phyloP scores from a whole-genome alignment of 2,113 vertebrate genomes.

The Maccullochella peelii region DNA sequence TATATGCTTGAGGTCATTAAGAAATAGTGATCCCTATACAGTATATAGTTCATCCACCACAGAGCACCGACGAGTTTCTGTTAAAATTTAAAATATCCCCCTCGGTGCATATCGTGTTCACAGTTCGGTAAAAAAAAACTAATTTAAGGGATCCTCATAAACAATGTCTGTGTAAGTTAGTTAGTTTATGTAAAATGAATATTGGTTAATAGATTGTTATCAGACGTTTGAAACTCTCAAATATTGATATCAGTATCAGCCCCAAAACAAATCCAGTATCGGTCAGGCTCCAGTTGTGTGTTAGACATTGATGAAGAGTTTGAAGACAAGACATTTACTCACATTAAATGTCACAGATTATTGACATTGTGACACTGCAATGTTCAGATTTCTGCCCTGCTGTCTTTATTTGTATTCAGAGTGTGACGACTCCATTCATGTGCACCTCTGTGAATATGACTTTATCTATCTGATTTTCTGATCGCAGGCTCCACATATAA shows the following conservation, averaged over 20 bases:
- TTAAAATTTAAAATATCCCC: background rate
- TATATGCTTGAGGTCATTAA: background rate
- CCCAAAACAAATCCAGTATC: background rate
- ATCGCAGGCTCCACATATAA: slow-evolving; percentile 23
- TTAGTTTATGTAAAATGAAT: background rate
- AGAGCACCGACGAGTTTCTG: background rate
- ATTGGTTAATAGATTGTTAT: background rate
- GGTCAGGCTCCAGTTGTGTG: background rate
- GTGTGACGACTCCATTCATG: slow-evolving; percentile 30
- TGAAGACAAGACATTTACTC: background rate
- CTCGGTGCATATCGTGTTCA: background rate
- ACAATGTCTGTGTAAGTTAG: no score
- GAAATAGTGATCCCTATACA: background rate
- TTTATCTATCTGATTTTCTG: slow-evolving; percentile 53
- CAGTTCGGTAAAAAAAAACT: background rate
- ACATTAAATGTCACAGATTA: slow-evolving; percentile 12
- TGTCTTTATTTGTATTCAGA: slow-evolving; percentile 18
- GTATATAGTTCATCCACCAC: no score
- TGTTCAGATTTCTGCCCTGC: slow-evolving; percentile 3
- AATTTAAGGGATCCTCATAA: background rate
- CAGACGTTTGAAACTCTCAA: background rate
- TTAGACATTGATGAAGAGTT: slow-evolving; percentile 1
- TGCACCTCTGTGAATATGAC: slow-evolving; percentile 32
- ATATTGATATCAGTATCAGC: background rate
- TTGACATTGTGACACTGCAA: slow-evolving; percentile 12